These are phyloP conservation scores for Noctua fimbriata DNA, from an alignment of 2,888 invertebrate species.

Conservation along the genomic window DNA sequence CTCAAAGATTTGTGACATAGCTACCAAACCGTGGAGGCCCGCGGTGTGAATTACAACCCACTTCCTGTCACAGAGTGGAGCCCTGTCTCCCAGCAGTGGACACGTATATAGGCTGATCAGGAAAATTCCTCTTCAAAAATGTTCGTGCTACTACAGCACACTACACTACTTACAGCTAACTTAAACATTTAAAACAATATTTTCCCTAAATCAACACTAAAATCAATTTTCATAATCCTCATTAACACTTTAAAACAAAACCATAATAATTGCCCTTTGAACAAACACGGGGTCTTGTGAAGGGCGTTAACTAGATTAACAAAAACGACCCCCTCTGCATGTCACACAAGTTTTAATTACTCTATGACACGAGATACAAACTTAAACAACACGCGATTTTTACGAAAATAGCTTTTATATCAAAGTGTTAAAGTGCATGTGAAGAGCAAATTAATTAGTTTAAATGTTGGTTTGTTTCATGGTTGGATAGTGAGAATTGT, in stretches of 20 bases:
- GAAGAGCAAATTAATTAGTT: constrained; percentile 21
- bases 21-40: not conserved
- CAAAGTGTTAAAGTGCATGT: constrained; percentile 36
- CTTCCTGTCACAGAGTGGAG: not conserved
- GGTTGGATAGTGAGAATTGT: constrained; percentile 33
- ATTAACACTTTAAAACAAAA: constrained; percentile 39
- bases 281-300: constrained; percentile 37
- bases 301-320: constrained; percentile 57
- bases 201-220: constrained; percentile 6
- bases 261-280: constrained; percentile 26
- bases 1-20: not conserved
- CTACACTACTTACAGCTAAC: not conserved
- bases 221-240: constrained; percentile 19
- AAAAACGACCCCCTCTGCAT: constrained; percentile 52
- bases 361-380: constrained; percentile 43
- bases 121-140: not conserved
- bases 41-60: not conserved
- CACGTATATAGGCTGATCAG: not conserved
- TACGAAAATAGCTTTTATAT: constrained; percentile 31
- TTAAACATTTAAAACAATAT: not conserved
- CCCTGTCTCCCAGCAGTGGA: not conserved
- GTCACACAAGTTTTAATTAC: constrained; percentile 52
- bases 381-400: constrained; percentile 19
- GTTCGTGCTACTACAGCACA: not conserved
- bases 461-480: constrained; percentile 16